Base-by-base conservation (phyloP, 2,888 invertebrate species). In the Subacronicta megacephala region DNA sequence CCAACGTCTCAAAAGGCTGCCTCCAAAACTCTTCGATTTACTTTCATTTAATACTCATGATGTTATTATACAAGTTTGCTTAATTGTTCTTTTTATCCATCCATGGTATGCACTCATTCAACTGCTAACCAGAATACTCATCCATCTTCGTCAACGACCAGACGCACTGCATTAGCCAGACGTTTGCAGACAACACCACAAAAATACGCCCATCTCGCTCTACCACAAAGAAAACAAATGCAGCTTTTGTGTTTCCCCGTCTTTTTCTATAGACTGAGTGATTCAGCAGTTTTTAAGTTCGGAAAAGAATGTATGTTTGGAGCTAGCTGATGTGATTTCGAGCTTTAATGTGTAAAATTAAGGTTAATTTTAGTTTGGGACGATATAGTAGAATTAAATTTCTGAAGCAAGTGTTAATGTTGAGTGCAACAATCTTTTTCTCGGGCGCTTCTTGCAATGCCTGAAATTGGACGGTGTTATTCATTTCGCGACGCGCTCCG, bases 81-180 rank as follows among this genome's bases (percentile, higher is more conserved):
- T 78, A 77, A 79, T 78, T 74, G 69, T 79, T 78, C 70, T 70
- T 77, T 77, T 75, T 72, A 66, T 66, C 69, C 63, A 66, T 66
- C 69, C 63, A 70, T 68, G 70, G 75, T 69, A 81, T 85, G 82
- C 85, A 84, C 85, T 88, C 88, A 87, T 88, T 88, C 88, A 86
- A 75, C 82, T 82, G 81, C 86, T 89, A 81, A 89, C 85, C 87
- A 87, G 83, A 75, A 81, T 75, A 75, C 65, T 75, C 90, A 93
- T 93, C 91, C 85, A 90, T 93, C 93, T 92, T 93, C 92, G 88
- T 93, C 93, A 90, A 66, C 62, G 73, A 53, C 82, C 85, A 90
- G 85, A 87, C 90, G 84, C 83, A 85, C 80, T 82, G 88, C 90
- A 90, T 92, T 90, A 90, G 83, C 87, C 89, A 88, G 89, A 87